phyloP scores from a whole-genome alignment of 2,888 invertebrate species.

The Zygogramma bicolorata region DNA sequence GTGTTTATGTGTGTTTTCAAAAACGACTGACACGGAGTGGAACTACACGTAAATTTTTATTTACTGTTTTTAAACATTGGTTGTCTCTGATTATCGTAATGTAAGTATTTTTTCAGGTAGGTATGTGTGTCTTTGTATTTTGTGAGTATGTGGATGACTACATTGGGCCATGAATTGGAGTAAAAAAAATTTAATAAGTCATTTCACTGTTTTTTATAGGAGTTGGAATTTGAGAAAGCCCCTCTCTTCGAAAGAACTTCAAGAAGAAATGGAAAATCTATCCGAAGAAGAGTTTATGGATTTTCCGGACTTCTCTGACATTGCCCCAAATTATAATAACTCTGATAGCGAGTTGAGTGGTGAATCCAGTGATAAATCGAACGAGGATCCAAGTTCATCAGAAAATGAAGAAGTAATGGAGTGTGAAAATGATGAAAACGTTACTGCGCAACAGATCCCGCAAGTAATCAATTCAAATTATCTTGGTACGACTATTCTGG shows the following conservation, averaged over 20 bases:
- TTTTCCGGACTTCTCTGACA: conserved; percentile 6
- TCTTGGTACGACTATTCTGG: conserved; percentile 66
- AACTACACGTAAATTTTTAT: background rate
- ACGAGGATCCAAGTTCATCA: background rate
- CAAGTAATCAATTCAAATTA: background rate
- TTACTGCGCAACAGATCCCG: background rate
- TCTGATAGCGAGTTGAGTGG: conserved; percentile 5
- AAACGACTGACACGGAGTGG: conserved; percentile 18
- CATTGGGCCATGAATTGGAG: background rate
- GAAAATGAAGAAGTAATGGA: background rate
- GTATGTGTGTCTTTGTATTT: background rate
- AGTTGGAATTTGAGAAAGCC: conserved; percentile 15
- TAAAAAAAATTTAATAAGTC: background rate
- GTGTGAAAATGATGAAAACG: background rate
- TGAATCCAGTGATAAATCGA: background rate
- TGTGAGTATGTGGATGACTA: background rate
- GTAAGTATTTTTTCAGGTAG: conserved; percentile 16
- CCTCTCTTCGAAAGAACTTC: conserved; percentile 13
- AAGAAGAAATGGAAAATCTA: conserved; percentile 15
- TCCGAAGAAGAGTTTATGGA: background rate
- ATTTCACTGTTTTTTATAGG: conserved; percentile 7
- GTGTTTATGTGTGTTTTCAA: conserved; percentile 7
- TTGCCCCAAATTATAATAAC: conserved; percentile 3
- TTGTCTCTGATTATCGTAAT: conserved; percentile 11
- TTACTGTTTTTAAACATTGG: conserved; percentile 11